phyloP scores from a whole-genome alignment of 2,888 invertebrate genomes.

The Callimorpha dominula region DNA sequence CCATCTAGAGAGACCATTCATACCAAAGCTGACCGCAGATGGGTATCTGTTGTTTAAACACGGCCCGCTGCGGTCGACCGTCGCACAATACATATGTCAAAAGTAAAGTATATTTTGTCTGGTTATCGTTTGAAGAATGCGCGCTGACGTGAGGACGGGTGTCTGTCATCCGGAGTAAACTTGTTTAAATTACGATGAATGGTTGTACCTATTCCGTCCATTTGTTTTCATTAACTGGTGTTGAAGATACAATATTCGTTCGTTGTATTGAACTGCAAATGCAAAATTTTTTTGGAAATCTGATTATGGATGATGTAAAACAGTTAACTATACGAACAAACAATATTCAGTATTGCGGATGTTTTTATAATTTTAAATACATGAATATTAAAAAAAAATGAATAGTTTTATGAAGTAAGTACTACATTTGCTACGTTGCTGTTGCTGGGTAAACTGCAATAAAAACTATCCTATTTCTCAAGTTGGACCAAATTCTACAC shows the following conservation, averaged over 20 bases:
- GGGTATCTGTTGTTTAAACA: conserved; percentile 39
- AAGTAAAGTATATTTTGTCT: conserved; percentile 53
- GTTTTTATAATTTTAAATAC: no score
- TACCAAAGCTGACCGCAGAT: conserved; percentile 50
- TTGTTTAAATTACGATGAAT: conserved; percentile 37
- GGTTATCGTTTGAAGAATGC: conserved; percentile 53
- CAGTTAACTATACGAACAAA: neutral
- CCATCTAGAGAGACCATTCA: conserved; percentile 48
- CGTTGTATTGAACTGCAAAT: neutral
- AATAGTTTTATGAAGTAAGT: no score
- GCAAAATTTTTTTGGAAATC: neutral
- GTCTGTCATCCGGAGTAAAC: conserved; percentile 27
- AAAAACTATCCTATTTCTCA: no score
- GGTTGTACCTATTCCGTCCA: conserved; percentile 19
- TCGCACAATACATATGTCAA: conserved; percentile 30
- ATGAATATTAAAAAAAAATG: no score
- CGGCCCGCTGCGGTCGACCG: conserved; percentile 28
- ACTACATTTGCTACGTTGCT: no score
- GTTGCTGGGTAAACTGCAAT: no score
- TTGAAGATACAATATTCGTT: neutral
- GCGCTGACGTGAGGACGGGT: conserved; percentile 45
- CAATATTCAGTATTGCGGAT: no score
- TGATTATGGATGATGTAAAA: neutral
- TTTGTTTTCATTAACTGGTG: conserved; percentile 9
- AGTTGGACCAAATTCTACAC: no score